These are phyloP conservation scores for Onchidella celtica DNA, from an alignment of 2,888 invertebrate species.

Conservation along the genomic window DNA sequence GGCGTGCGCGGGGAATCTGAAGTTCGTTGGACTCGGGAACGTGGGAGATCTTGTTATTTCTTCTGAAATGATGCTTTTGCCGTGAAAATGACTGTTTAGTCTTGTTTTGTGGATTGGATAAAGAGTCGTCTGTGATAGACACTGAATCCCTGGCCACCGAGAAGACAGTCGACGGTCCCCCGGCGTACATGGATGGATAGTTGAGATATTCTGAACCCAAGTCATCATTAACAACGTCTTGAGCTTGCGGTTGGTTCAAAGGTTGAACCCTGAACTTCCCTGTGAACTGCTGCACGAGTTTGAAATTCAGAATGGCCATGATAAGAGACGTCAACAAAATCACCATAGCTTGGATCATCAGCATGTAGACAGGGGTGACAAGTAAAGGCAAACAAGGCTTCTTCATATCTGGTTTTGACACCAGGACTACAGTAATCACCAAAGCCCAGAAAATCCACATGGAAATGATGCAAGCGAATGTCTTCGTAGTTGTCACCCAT, in stretches of 20 bases:
- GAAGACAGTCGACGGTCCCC: background rate
- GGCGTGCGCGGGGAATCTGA: background rate
- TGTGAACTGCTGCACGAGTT: background rate
- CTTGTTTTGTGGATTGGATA: too few relatives aligned
- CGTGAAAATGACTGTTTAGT: background rate
- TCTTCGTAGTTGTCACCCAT: background rate
- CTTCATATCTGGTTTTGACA: background rate
- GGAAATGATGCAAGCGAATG: background rate
- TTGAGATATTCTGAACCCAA: background rate
- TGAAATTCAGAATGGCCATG: background rate
- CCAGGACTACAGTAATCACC: background rate
- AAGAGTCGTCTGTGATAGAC: background rate
- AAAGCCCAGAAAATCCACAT: conserved; percentile 5
- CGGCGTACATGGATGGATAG: background rate
- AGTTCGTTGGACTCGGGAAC: background rate
- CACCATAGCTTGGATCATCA: conserved; percentile 6
- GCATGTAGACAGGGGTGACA: background rate
- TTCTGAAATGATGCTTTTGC: background rate
- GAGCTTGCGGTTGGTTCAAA: background rate
- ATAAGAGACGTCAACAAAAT: background rate
- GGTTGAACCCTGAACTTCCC: conserved; percentile 6
- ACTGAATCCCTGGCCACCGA: background rate
- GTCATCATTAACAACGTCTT: background rate
- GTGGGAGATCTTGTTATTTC: background rate
- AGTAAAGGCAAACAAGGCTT: conserved; percentile 4